Evolutionary conservation across 2,888 invertebrate species (phyloP).

Genomic region (Tachina fera): DNA sequence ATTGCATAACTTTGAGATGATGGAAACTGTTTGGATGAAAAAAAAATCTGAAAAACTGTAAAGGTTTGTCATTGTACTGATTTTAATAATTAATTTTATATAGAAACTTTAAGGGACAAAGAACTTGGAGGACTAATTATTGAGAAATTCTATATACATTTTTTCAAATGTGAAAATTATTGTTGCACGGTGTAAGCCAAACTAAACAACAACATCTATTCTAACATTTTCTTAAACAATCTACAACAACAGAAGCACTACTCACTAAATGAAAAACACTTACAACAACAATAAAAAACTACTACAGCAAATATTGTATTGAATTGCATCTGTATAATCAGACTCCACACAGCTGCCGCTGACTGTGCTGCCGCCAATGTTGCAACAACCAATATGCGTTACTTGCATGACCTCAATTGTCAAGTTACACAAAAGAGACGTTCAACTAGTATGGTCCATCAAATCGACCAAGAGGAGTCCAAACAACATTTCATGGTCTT

Average conservation of each 20-base stretch:
- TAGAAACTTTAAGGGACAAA: too few species aligned
- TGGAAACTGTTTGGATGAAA: too few species aligned
- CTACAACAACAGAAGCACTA: constrained; percentile 8
- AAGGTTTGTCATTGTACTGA: too few species aligned
- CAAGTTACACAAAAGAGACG: constrained; percentile 84
- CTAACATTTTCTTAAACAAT: constrained; percentile 6
- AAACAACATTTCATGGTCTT: constrained; percentile 90
- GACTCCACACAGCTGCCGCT: constrained; percentile 52
- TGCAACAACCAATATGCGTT: constrained; percentile 81
- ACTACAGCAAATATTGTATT: constrained; percentile 39
- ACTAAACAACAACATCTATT: constrained; percentile 9
- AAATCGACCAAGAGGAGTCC: constrained; percentile 86
- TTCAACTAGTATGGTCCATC: constrained; percentile 78
- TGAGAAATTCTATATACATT: too few species aligned
- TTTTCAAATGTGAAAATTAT: too few species aligned
- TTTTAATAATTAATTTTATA: too few species aligned
- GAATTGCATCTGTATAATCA: constrained; percentile 62
- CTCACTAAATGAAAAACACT: constrained; percentile 25
- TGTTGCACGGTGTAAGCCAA: neutral
- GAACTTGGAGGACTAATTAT: too few species aligned
- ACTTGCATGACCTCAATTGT: constrained; percentile 84
- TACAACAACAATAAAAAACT: constrained; percentile 34
- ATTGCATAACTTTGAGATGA: too few species aligned
- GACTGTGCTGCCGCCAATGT: constrained; percentile 74
- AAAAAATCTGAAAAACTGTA: too few species aligned